Evolutionary conservation across 1,140 invertebrate species (phyloP).

Genomic region (Thaumatotibia leucotreta): DNA sequence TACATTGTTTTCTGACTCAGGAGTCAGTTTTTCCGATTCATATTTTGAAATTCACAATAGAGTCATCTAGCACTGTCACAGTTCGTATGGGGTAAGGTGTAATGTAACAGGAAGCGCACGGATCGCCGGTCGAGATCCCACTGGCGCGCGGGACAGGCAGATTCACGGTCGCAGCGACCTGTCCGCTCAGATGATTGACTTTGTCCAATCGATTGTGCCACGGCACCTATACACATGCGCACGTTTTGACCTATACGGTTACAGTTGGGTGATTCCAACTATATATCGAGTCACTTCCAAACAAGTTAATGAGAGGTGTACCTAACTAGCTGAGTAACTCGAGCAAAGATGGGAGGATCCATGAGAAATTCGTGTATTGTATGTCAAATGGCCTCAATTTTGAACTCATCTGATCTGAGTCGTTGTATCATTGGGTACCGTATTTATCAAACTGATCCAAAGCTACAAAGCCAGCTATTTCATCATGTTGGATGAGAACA

Average conservation of each 20-base stretch:
- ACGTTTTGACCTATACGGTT: slow-evolving; percentile 34
- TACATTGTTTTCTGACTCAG: slow-evolving; percentile 55
- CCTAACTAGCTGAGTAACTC: not conserved
- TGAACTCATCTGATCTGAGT: too few species aligned
- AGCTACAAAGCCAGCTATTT: too few species aligned
- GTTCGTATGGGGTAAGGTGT: not conserved
- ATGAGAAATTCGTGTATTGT: too few species aligned
- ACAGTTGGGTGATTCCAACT: slow-evolving; percentile 2
- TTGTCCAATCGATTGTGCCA: slow-evolving; percentile 69
- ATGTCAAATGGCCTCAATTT: too few species aligned
- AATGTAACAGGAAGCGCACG: slow-evolving; percentile 48
- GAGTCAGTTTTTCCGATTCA: slow-evolving; percentile 37
- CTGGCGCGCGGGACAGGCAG: slow-evolving; percentile 51
- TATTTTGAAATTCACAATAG: slow-evolving; percentile 31
- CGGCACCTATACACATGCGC: slow-evolving; percentile 51
- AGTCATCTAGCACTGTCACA: slow-evolving; percentile 35
- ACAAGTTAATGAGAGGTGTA: not conserved
- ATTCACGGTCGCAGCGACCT: slow-evolving; percentile 70
- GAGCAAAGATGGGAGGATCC: too few species aligned
- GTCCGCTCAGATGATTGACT: slow-evolving; percentile 64
- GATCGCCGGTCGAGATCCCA: slow-evolving; percentile 50
- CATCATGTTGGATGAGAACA: too few species aligned
- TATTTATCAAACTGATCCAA: too few species aligned
- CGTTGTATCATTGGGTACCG: too few species aligned
- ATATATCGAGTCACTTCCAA: not conserved